Evolutionary conservation across 2,113 vertebrate species (phyloP).

Genomic region (Ploceus nigricollis): DNA sequence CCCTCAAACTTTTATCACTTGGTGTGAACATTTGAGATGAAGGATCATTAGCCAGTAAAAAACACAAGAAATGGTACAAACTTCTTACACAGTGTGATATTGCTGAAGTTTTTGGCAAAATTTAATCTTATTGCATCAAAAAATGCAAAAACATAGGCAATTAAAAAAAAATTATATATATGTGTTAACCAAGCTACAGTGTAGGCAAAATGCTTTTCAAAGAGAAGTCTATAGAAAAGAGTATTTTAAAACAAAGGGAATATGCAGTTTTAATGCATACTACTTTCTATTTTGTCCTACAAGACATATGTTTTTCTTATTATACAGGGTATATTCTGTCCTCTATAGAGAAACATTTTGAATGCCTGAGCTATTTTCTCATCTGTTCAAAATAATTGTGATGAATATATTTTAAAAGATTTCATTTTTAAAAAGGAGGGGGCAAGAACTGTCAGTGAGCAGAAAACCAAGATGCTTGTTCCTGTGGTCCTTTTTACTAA

Average conservation of each 20-base stretch:
- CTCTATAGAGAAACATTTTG: background rate
- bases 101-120: background rate
- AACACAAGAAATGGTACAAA: fast-evolving
- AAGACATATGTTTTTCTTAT: background rate
- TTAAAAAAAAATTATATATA: background rate
- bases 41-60: background rate
- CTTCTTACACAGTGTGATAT: background rate
- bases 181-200: background rate
- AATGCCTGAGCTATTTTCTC: background rate
- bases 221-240: background rate
- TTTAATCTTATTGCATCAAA: background rate
- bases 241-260: background rate
- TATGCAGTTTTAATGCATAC: background rate
- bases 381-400: background rate
- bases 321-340: background rate
- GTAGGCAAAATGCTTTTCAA: background rate
- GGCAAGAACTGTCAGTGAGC: background rate
- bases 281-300: background rate
- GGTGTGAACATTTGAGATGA: background rate
- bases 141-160: background rate
- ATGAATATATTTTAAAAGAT: background rate
- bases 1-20: background rate
- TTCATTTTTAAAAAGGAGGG: background rate
- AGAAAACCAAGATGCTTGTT: background rate
- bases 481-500: background rate